phyloP scores from a whole-genome alignment of 2,888 invertebrate species.

The Anorthoa munda region DNA sequence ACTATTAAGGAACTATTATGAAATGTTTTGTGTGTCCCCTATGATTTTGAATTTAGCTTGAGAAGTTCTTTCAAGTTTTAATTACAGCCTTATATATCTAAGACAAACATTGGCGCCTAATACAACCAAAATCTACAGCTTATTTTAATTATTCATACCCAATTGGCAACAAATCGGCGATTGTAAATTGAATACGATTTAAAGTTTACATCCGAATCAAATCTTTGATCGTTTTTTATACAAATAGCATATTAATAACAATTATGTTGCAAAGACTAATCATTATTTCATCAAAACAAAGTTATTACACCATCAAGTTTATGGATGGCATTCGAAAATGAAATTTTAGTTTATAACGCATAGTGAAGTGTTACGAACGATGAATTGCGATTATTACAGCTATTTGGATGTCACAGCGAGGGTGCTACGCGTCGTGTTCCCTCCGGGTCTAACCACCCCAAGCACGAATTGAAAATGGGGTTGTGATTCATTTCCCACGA shows the following conservation, averaged over 20 bases:
- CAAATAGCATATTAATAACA: conserved; percentile 31
- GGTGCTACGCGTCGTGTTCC: conserved; percentile 82
- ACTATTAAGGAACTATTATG: not conserved
- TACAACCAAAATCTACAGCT: not conserved
- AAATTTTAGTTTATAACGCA: conserved; percentile 62
- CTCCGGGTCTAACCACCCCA: conserved; percentile 81
- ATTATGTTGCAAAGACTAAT: conserved; percentile 38
- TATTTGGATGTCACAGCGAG: conserved; percentile 86
- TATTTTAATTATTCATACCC: not conserved
- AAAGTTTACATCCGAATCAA: conserved; percentile 29
- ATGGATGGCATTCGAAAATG: conserved; percentile 44
- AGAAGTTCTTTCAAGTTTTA: not conserved
- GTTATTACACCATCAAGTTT: conserved; percentile 30
- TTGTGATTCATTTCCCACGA: conserved; percentile 90
- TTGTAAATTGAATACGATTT: conserved; percentile 19
- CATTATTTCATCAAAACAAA: conserved; percentile 29
- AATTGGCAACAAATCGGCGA: conserved; percentile 1
- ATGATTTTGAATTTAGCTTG: not conserved
- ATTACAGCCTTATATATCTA: too few relatives aligned
- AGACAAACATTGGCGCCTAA: not conserved
- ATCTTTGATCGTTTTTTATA: conserved; percentile 17
- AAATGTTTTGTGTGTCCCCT: not conserved
- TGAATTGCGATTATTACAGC: conserved; percentile 87
- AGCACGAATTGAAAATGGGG: conserved; percentile 88
- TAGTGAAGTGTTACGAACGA: conserved; percentile 73